These are phyloP conservation scores for Seira ritae DNA, from an alignment of 2,888 invertebrate species.

Conservation along the genomic window DNA sequence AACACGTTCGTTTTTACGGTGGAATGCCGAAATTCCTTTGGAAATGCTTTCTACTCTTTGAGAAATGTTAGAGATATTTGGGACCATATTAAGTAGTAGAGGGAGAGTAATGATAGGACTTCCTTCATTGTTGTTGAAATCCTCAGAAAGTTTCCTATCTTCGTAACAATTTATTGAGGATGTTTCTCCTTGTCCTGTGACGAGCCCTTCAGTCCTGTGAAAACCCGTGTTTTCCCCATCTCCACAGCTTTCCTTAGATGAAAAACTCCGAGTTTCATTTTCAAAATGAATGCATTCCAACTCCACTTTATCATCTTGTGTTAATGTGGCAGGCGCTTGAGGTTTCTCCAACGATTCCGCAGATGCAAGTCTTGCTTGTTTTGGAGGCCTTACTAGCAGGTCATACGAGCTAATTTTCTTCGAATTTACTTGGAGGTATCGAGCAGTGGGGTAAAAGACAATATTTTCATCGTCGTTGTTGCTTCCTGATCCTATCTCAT, in stretches of 20 bases:
- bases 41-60: no score
- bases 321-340: no score
- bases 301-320: no score
- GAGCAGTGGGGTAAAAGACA: conserved; percentile 31
- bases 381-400: conserved; percentile 23
- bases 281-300: not conserved
- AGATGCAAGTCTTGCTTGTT: not conserved
- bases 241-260: no score
- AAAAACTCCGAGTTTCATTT: not conserved
- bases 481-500: not conserved
- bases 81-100: not conserved
- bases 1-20: no score
- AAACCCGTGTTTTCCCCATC: no score
- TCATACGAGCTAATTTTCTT: conserved; percentile 37
- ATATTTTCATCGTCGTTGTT: not conserved
- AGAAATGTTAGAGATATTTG: not conserved
- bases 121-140: not conserved
- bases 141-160: not conserved
- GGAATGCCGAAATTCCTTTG: not conserved
- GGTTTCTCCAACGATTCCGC: not conserved
- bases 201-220: no score
- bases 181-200: not conserved
- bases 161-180: not conserved
- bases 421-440: conserved; percentile 20
- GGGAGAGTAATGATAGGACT: not conserved